These are phyloP conservation scores for Psittacus erithacus DNA, from an alignment of 2,113 vertebrate genomes.

Conservation along the genomic window DNA sequence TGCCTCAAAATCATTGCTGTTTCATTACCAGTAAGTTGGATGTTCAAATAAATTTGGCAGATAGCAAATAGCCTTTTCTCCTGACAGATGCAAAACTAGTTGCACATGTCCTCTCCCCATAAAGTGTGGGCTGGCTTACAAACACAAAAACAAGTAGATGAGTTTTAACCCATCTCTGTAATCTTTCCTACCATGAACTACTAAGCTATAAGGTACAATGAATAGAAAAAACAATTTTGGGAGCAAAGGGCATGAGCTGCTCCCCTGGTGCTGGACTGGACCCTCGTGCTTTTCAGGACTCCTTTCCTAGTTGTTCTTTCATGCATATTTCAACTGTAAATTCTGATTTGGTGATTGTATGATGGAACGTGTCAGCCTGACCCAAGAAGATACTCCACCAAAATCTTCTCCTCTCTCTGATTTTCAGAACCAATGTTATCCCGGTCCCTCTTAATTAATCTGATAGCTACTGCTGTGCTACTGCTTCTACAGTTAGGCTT, in stretches of 20 bases:
- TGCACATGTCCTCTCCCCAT: not conserved
- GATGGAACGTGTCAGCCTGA: not conserved
- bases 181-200: not conserved
- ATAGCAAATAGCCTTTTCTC: not conserved
- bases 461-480: not conserved
- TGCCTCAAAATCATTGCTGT: not conserved
- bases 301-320: not conserved
- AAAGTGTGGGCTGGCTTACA: not conserved
- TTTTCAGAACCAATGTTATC: not conserved
- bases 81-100: not conserved
- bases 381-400: not conserved
- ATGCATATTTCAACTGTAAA: not conserved
- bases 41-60: not conserved
- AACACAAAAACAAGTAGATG: not conserved
- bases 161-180: not conserved
- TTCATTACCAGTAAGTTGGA: not conserved
- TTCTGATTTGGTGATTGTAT: not conserved
- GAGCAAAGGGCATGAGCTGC: not conserved
- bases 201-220: not conserved
- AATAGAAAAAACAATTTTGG: not conserved
- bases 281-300: not conserved
- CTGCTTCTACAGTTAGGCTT: not conserved
- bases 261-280: not conserved
- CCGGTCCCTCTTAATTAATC: slow-evolving; percentile 14
- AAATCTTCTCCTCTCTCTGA: not conserved